phyloP scores from a whole-genome alignment of 2,113 vertebrate genomes.

The Calyptomena viridis region DNA sequence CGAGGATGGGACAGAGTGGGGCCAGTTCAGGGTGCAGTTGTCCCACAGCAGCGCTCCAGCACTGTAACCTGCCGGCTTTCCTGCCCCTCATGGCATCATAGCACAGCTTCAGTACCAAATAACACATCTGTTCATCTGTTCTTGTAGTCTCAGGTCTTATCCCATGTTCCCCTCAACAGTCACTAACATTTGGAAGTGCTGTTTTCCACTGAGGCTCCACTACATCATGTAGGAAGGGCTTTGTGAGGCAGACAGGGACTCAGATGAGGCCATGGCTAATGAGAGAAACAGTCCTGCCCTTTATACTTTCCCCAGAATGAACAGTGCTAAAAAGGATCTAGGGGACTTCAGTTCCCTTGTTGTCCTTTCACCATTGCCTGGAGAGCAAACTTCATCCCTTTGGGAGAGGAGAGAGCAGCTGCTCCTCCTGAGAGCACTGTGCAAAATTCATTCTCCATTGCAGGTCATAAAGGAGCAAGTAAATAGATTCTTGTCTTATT shows the following conservation, averaged over 20 bases:
- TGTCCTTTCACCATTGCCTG: neutral
- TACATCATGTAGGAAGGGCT: neutral
- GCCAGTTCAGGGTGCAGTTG: fast-evolving
- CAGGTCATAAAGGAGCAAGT: neutral
- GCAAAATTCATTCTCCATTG: neutral
- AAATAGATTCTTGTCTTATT: neutral
- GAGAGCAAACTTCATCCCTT: neutral
- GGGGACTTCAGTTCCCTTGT: neutral
- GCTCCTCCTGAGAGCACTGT: neutral
- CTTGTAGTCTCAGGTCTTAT: neutral
- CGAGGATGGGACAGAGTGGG: fast-evolving
- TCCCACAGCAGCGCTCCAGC: neutral
- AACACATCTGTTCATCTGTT: neutral
- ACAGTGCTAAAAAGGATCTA: neutral
- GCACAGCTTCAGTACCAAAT: neutral
- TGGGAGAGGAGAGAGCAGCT: neutral
- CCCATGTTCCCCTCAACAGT: neutral
- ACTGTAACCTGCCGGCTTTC: fast-evolving
- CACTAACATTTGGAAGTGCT: neutral
- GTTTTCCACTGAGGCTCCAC: neutral
- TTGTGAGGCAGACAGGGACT: neutral
- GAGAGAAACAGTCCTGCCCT: neutral
- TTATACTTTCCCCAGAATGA: neutral
- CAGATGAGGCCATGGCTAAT: neutral
- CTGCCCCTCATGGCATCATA: neutral